Base-by-base conservation (phyloP, 1,140 invertebrate species). In the Limonius californicus region DNA sequence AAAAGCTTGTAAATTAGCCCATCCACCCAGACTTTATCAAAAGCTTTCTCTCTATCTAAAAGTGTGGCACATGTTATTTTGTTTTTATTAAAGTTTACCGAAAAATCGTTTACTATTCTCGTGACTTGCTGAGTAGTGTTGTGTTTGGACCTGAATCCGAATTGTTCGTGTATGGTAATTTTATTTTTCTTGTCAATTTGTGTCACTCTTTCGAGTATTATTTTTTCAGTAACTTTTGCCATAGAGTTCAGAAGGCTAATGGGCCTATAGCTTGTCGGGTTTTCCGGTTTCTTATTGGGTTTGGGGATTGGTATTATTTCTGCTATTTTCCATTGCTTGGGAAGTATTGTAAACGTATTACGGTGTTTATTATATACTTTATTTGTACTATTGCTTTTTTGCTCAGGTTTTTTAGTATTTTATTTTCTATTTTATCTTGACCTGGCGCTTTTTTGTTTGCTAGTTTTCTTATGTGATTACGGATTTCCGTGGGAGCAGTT, bases 71-170 rank as follows among this genome's bases (percentile, higher is more conserved):
- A n/a, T n/a, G 70, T 74, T 20, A 55, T 19, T 0, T 60, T 32
- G 11, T 56, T 61, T 62, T 67, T 66, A 56, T 75, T 76, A 18
- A 73, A 75, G 14, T 68, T 67, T 7, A 64, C 30, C 1, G 58
- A 62, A 1, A 78, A 72, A 35, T 73, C 65, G 16, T 74, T 71
- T 0, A 68, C 68, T 14, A 81, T 67, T 53, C 73, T 59, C 0
- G 70, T 50, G 3, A 78, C 20, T 61, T 79, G 77, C 54, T 77
- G 70, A 0, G 67, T 65, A 0, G 77, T 79, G 9, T 57, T 70
- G 20, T 76, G 72, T 9, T 57, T 50, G 21, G 21, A 23, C 65
- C 73, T 67, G 42, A 81, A 80, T 0, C 75, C 77, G 65, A 77
- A 79, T 62, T 80, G 76, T 6, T 74, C 35, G 54, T 71, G 56